Base-by-base conservation (phyloP, 2,888 invertebrate species). In the Zygothrica quintamaculata region DNA sequence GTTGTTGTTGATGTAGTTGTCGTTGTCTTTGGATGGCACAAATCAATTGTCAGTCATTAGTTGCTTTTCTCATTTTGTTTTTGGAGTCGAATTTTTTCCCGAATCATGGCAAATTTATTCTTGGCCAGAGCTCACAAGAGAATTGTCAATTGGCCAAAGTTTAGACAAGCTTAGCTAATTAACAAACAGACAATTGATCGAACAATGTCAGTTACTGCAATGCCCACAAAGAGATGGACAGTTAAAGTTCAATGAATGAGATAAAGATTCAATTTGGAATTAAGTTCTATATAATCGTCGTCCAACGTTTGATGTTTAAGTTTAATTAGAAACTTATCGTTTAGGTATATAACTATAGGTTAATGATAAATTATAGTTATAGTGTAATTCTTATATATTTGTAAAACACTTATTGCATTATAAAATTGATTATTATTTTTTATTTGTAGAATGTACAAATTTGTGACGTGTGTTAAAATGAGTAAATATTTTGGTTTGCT, bases 41-140 rank as follows among this genome's bases (percentile, higher is more conserved):
- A 77, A 84, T 87, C 87, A 87, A 88, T 80, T 87, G 88, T 85
- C 77, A 76, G 79, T 60, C 56, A 44, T 44, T 33, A 39, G 29
- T 47, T 64, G 22, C n/a, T 7, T 53, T 58, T 16, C 8, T 6
- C 11, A 31, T 15, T n/a, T 18, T 40, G 7, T 52, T 52, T 62
- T 48, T 80, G 39, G 55, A 52, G 57, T 55, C 67, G 57, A 52
- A 78, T 75, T 65, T 69, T n/a, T 75, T 69, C 69, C 51, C 48
- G 25, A 48, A 48, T 65, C 57, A 48, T 77, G 77, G 67, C 56
- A 72, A 73, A 60, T 76, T 69, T 56, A 58, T 53, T 65, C 61
- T 67, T 56, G 48, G 44, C 66, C 53, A 39, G 44, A 40, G 51
- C 36, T 22, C 15, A 9, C 31, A 42, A 48, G 64, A 43, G 74